Conservation (phyloP, 2,113 vertebrate species). For the Porphyrio hochstetteri region DNA sequence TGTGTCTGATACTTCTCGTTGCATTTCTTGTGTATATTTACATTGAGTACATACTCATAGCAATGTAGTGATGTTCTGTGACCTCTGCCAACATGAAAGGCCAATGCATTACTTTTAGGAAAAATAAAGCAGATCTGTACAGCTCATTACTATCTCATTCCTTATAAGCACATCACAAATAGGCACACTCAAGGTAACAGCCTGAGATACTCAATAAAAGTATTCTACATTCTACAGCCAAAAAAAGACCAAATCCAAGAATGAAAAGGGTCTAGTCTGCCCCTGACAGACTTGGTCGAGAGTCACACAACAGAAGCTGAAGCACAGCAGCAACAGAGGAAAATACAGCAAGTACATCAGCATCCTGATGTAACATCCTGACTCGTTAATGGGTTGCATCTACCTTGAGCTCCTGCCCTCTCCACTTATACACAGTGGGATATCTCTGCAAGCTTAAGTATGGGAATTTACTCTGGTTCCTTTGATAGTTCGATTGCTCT, state of each 20-base stretch:
- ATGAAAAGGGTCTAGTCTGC: neutral
- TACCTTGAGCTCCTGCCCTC: neutral
- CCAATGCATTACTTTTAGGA: neutral
- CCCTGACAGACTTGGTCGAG: neutral
- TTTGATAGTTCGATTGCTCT: neutral
- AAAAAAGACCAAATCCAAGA: neutral
- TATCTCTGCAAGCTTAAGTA: neutral
- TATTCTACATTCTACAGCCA: neutral
- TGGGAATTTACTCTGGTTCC: fast-evolving
- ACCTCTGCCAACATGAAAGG: neutral
- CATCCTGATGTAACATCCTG: neutral
- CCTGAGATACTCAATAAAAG: neutral
- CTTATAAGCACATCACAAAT: neutral
- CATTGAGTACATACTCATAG: neutral
- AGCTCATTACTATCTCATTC: neutral
- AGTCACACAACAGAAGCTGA: neutral
- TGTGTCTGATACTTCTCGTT: neutral
- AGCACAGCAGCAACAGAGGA: neutral
- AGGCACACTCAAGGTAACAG: neutral
- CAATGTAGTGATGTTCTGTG: neutral
- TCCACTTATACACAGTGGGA: neutral
- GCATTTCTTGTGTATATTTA: neutral
- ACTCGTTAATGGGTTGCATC: neutral
- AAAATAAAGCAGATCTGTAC: neutral
- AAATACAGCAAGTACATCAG: neutral